phyloP scores from a whole-genome alignment of 2,113 vertebrate genomes.

The Ploceus nigricollis region DNA sequence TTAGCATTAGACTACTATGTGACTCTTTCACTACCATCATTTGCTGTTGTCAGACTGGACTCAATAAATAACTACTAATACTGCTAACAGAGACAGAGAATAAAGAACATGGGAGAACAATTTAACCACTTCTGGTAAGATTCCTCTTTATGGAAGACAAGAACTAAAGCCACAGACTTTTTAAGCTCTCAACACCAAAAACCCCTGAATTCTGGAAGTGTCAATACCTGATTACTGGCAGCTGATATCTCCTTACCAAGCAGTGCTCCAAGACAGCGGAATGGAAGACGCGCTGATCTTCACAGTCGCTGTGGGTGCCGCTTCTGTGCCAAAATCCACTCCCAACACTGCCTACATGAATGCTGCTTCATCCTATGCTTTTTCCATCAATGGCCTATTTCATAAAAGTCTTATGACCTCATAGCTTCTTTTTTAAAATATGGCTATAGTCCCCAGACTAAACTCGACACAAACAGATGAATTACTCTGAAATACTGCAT shows the following conservation, averaged over 20 bases:
- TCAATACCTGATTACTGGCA: not conserved
- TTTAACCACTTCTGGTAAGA: not conserved
- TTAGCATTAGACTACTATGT: not conserved
- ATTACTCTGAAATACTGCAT: not conserved
- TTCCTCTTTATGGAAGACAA: not conserved
- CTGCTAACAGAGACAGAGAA: not conserved
- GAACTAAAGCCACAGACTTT: not conserved
- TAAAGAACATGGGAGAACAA: not conserved
- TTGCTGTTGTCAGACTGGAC: not conserved
- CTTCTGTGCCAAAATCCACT: slow-evolving; percentile 22
- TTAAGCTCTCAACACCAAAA: not conserved
- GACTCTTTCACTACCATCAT: not conserved
- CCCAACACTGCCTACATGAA: not conserved
- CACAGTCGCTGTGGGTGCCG: not conserved
- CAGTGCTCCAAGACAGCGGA: not conserved
- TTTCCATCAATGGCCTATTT: slow-evolving; percentile 37
- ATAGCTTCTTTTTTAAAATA: slow-evolving; percentile 10
- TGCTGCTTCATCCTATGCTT: slow-evolving; percentile 1
- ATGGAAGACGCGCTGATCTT: not conserved
- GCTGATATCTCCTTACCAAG: not conserved
- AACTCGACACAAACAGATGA: not conserved
- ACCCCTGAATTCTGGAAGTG: not conserved
- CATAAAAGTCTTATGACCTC: slow-evolving; percentile 16
- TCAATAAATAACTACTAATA: not conserved
- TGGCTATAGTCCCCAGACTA: not conserved